Percentiles rank a stretch among this genome's conserved stretches.
Conservation (phyloP, 2,797 vertebrate genomes). For the Liasis olivaceus region DNA sequence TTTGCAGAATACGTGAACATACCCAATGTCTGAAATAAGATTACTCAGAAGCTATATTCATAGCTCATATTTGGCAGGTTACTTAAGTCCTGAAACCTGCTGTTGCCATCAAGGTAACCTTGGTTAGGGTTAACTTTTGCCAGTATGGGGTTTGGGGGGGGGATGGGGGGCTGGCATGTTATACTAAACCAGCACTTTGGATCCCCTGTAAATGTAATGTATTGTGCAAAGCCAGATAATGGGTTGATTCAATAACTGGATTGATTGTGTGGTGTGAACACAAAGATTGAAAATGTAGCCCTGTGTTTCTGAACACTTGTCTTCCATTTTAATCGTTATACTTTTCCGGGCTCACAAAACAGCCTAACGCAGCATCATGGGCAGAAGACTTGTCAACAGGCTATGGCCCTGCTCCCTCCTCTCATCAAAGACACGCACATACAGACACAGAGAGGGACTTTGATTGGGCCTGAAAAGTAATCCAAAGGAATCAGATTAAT, state of each 20-base stretch:
- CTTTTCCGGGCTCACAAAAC: neutral
- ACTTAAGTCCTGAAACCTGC: too few relatives aligned
- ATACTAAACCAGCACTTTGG: neutral
- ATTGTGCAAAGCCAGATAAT: neutral
- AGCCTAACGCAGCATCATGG: neutral
- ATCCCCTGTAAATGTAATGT: neutral
- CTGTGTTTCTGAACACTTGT: neutral
- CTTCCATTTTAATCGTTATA: neutral
- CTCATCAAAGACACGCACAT: neutral
- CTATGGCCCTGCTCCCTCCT: too few relatives aligned
- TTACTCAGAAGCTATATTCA: too few relatives aligned
- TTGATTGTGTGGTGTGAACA: neutral
- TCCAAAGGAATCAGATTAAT: constrained; percentile 20
- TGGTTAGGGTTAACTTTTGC: too few relatives aligned
- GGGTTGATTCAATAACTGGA: neutral
- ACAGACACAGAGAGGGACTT: neutral
- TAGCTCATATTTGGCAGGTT: too few relatives aligned
- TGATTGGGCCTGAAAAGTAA: constrained; percentile 16
- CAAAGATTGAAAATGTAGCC: neutral
- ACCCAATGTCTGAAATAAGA: too few relatives aligned
- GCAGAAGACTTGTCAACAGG: neutral
- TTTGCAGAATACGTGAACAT: too few relatives aligned
- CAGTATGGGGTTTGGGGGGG: too few relatives aligned
- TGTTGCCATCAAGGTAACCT: too few relatives aligned
- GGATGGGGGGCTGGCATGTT: neutral